A percentile compares a stretch with the other conserved stretches of the same genome.
phyloP scores from a whole-genome alignment of 1,140 invertebrate genomes.

The Arion vulgaris region DNA sequence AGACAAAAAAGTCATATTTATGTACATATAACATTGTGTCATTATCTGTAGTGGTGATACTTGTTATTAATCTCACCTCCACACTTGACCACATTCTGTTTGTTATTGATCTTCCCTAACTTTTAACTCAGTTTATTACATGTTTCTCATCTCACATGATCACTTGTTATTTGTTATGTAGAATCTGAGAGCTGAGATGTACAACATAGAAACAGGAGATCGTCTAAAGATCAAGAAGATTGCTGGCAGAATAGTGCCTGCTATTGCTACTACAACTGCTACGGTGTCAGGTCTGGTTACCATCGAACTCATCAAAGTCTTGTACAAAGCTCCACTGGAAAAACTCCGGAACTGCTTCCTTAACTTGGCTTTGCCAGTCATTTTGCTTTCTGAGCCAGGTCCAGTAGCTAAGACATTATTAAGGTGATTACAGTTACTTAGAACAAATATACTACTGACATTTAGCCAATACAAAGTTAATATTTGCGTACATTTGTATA shows the following conservation, averaged over 20 bases:
- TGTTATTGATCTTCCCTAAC: too few relatives aligned
- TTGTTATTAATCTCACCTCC: too few relatives aligned
- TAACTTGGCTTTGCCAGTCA: conserved; percentile 67
- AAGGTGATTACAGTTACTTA: conserved; percentile 42
- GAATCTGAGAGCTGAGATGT: conserved; percentile 70
- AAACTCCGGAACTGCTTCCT: conserved; percentile 68
- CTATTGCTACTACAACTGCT: conserved; percentile 72
- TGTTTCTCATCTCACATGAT: too few relatives aligned
- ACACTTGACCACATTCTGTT: too few relatives aligned
- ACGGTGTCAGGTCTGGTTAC: conserved; percentile 69
- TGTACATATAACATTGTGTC: too few relatives aligned
- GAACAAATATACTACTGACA: too few relatives aligned
- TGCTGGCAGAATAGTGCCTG: conserved; percentile 71
- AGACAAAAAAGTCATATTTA: too few relatives aligned
- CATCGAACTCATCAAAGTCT: conserved; percentile 69
- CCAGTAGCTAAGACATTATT: conserved; percentile 57
- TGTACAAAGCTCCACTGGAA: conserved; percentile 60
- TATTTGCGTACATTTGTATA: too few relatives aligned
- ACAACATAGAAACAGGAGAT: conserved; percentile 67
- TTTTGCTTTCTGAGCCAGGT: conserved; percentile 68
- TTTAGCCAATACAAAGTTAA: too few relatives aligned
- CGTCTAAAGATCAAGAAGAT: conserved; percentile 69
- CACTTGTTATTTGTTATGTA: conserved; percentile 1
- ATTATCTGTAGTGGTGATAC: too few relatives aligned
- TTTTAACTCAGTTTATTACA: too few relatives aligned